Conservation (phyloP, 2,888 invertebrate species). For the Leptinotarsa tumamoca region DNA sequence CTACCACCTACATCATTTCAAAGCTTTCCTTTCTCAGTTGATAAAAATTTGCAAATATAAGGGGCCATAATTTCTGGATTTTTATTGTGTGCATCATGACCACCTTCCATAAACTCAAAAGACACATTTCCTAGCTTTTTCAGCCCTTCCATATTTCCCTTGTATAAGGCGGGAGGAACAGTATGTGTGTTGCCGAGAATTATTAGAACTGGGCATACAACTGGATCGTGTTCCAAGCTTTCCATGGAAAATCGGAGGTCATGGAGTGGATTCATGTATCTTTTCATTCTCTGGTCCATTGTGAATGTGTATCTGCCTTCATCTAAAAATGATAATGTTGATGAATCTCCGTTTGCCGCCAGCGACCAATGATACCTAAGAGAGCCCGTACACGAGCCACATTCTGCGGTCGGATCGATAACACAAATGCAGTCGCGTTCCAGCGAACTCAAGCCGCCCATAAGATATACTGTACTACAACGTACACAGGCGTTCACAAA, state of each 20-base stretch:
- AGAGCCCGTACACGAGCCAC: too few relatives aligned
- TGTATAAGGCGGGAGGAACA: constrained; percentile 48
- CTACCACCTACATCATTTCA: constrained; percentile 28
- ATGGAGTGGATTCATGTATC: constrained; percentile 60
- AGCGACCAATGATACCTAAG: too few relatives aligned
- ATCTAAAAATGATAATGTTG: constrained; percentile 40
- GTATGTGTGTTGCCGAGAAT: constrained; percentile 54
- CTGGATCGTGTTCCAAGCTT: constrained; percentile 57
- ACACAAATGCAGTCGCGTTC: too few relatives aligned
- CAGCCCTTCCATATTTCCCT: constrained; percentile 49
- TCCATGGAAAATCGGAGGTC: constrained; percentile 56
- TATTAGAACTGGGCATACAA: constrained; percentile 63
- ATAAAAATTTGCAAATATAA: constrained; percentile 56
- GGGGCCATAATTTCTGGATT: constrained; percentile 69
- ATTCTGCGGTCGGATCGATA: too few relatives aligned
- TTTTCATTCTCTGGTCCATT: constrained; percentile 70
- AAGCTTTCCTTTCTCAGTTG: constrained; percentile 52
- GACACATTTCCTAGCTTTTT: constrained; percentile 54
- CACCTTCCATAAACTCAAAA: constrained; percentile 67
- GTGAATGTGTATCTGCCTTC: constrained; percentile 69
- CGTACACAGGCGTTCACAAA: too few relatives aligned
- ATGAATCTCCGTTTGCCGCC: not conserved
- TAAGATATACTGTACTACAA: too few relatives aligned
- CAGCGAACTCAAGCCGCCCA: too few relatives aligned
- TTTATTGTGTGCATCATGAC: constrained; percentile 74